Evolutionary conservation across 2,113 vertebrate species (phyloP), one percentile per base, ranked within the genome.

Genomic region (Lagopus muta): DNA sequence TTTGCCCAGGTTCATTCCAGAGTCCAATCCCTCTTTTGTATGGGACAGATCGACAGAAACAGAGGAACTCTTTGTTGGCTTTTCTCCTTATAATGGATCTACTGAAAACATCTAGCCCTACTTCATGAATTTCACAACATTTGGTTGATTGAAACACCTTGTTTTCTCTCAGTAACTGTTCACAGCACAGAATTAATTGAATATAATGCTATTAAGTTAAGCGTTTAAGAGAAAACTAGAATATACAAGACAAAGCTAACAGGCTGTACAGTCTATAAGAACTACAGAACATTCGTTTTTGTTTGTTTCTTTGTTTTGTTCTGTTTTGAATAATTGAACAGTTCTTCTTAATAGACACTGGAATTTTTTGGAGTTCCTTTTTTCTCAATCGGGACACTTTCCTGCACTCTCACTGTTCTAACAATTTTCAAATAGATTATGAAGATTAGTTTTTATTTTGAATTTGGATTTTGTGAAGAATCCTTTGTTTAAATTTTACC

Each of bases 1-100:
- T 20, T 8, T 36, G 4, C 8, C 43, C 19, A 30, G 3, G 27
- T 43, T 62, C 0, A 0, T 50, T 38, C 40, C 7, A 5, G 30
- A 55, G 2, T 17, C 11, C 10, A 42, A 10, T 48, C 13, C 17
- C 16, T 42, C 2, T 11, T n/a, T 38, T 60, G 13, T 24, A 47
- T 50, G 20, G 13, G 25, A 30, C 32, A 57, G 42, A 58, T 64
- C 9, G 64, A 40, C 3, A 34, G 36, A 58, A 73, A 69, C 7
- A 14, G 1, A 32, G 48, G 5, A 8, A n/a, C 24, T 8, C 12
- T 58, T 83, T 58, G 74, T 52, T 36, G 4, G 1, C 10, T 79
- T 90, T 54, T 64, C 20, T 83, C 13, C 7, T 47, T 50, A 5
- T 12, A 83, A 25, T 8, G 17, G 5, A 58, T 5, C 5, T 55